These are phyloP conservation scores for Cylindroiulus punctatus DNA, from an alignment of 2,888 invertebrate genomes.

Conservation along the genomic window DNA sequence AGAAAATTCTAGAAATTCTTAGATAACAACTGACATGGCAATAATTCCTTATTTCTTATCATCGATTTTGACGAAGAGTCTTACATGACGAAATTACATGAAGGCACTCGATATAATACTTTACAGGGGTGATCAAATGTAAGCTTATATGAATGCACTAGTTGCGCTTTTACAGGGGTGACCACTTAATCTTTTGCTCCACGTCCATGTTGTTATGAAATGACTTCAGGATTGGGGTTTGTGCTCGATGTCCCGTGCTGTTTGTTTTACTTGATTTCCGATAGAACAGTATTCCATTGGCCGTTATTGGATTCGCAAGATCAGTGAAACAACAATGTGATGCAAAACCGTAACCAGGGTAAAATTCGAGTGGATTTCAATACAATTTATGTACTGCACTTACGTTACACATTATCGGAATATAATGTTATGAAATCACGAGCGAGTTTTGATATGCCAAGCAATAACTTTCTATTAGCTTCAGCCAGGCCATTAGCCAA, in stretches of 20 bases:
- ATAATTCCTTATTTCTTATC: not conserved
- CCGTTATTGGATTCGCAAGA: not conserved
- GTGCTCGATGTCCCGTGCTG: no score
- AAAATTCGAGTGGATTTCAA: conserved; percentile 9
- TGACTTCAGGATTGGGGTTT: no score
- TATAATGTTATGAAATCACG: not conserved
- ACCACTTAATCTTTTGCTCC: no score
- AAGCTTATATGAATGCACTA: no score
- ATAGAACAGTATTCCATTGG: not conserved
- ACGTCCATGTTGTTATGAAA: no score
- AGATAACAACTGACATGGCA: not conserved
- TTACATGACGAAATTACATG: not conserved
- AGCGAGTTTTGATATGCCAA: not conserved
- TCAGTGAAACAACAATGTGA: not conserved
- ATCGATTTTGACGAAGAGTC: not conserved
- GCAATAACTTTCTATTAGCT: not conserved
- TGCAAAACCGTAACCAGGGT: conserved; percentile 6
- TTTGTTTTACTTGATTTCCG: no score
- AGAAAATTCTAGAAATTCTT: not conserved
- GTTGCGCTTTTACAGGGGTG: no score
- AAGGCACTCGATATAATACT: no score
- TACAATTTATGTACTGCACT: not conserved
- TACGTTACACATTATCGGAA: not conserved
- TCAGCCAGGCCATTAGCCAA: not conserved
- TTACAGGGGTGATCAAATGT: no score